Conservation (phyloP, 2,888 invertebrate genomes). For the Ectemnius continuus region DNA sequence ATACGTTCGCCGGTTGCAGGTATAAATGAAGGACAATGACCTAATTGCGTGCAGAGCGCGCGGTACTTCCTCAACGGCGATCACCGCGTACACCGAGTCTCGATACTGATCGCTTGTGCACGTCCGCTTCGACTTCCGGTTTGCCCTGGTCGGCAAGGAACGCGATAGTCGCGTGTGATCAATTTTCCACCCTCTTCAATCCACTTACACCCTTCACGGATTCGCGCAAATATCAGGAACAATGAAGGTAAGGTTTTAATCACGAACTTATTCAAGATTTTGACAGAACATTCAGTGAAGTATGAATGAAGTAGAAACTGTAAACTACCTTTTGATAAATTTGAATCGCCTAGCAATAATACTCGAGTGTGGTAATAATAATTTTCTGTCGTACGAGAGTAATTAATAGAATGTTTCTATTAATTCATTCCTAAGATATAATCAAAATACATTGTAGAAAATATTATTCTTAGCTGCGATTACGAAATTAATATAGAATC, state of each 20-base stretch:
- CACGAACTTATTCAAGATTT: no score
- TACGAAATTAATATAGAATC: no score
- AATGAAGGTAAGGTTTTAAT: conserved; percentile 5
- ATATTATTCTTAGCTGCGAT: no score
- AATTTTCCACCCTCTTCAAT: background rate
- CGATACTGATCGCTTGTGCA: conserved; percentile 40
- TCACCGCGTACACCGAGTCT: conserved; percentile 53
- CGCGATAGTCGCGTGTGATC: conserved; percentile 20
- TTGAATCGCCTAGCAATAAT: no score
- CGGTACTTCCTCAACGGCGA: conserved; percentile 71
- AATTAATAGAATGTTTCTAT: no score
- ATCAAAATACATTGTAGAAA: no score
- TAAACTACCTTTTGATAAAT: no score
- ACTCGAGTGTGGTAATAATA: no score
- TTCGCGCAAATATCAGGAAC: background rate
- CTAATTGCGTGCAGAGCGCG: conserved; percentile 76
- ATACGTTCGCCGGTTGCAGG: conserved; percentile 64
- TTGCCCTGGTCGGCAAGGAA: conserved; percentile 8
- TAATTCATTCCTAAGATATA: no score
- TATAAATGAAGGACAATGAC: conserved; percentile 78
- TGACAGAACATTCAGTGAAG: no score
- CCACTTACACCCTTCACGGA: conserved; percentile 6
- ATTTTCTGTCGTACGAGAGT: no score
- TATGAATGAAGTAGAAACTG: no score
- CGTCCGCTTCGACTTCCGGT: conserved; percentile 21